phyloP scores from a whole-genome alignment of 1,140 invertebrate species.

The Sarcophaga peregrina region DNA sequence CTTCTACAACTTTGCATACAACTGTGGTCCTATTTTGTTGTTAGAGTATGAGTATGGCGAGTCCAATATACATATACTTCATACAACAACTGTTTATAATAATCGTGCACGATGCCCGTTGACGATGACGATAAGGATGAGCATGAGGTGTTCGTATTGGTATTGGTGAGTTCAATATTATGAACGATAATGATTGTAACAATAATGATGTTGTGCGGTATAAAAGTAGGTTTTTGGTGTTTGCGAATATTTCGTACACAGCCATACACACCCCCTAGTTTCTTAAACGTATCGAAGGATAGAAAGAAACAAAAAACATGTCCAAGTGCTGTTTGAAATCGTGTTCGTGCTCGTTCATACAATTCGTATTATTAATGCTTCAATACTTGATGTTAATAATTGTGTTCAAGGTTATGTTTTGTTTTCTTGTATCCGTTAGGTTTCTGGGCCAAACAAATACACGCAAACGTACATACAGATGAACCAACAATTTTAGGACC shows the following conservation, averaged over 20 bases:
- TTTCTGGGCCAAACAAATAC: neutral
- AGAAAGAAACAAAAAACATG: neutral
- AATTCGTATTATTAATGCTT: conserved; percentile 9
- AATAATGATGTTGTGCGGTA: neutral
- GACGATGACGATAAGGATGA: neutral
- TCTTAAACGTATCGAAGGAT: too few species aligned
- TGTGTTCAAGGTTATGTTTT: conserved; percentile 19
- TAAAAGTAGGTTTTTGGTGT: neutral
- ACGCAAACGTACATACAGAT: neutral
- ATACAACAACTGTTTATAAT: too few species aligned
- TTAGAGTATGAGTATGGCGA: too few species aligned
- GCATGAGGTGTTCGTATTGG: neutral
- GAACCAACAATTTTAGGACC: neutral
- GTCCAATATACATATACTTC: too few species aligned
- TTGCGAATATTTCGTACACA: neutral
- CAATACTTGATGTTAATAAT: conserved; percentile 17
- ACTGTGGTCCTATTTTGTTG: neutral
- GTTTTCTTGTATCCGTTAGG: conserved; percentile 2
- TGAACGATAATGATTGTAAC: too few species aligned
- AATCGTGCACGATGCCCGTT: neutral
- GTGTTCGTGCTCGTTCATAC: neutral
- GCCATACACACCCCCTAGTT: too few species aligned
- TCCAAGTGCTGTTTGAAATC: conserved; percentile 1
- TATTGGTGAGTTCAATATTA: neutral
- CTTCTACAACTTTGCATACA: neutral